Evolutionary conservation across 2,888 invertebrate genomes (phyloP).

Genomic region (Agapostemon virescens): DNA sequence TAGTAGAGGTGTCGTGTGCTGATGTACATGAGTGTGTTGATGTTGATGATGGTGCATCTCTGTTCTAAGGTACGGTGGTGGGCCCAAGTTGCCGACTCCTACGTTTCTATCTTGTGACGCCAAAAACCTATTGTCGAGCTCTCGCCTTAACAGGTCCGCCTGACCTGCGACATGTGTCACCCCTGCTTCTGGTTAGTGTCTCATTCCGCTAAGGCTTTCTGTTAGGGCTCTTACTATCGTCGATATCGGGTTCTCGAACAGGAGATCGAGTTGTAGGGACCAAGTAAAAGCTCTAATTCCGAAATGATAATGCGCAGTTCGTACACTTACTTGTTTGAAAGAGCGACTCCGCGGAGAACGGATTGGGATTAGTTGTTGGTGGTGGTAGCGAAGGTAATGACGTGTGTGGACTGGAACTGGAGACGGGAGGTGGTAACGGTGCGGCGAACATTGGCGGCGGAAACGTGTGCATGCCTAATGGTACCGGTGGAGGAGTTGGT

Average conservation of each 20-base stretch:
- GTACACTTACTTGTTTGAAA: conserved; percentile 90
- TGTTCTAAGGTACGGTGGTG: conserved; percentile 87
- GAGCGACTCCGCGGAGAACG: conserved; percentile 93
- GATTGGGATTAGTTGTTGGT: conserved; percentile 86
- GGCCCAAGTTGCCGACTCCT: conserved; percentile 81
- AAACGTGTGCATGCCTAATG: conserved; percentile 82
- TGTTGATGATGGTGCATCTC: conserved; percentile 97
- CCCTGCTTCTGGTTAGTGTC: conserved; percentile 70
- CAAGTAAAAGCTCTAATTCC: conserved; percentile 1
- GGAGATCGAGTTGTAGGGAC: neutral
- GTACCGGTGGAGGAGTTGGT: conserved; percentile 82
- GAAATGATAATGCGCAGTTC: conserved; percentile 17
- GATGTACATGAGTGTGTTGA: conserved; percentile 95
- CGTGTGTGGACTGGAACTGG: conserved; percentile 79
- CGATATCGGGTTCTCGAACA: neutral
- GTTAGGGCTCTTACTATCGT: conserved; percentile 1
- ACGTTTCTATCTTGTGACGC: conserved; percentile 89
- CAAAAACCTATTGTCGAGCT: conserved; percentile 94
- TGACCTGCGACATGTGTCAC: conserved; percentile 83
- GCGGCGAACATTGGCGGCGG: conserved; percentile 87
- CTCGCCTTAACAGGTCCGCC: conserved; percentile 92
- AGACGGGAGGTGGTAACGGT: conserved; percentile 82
- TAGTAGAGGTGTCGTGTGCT: conserved; percentile 87
- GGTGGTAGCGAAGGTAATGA: conserved; percentile 78
- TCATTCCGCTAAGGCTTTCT: conserved; percentile 19